These are phyloP conservation scores for Mesembrinibis cayennensis DNA, from an alignment of 2,113 vertebrate species.

Conservation along the genomic window DNA sequence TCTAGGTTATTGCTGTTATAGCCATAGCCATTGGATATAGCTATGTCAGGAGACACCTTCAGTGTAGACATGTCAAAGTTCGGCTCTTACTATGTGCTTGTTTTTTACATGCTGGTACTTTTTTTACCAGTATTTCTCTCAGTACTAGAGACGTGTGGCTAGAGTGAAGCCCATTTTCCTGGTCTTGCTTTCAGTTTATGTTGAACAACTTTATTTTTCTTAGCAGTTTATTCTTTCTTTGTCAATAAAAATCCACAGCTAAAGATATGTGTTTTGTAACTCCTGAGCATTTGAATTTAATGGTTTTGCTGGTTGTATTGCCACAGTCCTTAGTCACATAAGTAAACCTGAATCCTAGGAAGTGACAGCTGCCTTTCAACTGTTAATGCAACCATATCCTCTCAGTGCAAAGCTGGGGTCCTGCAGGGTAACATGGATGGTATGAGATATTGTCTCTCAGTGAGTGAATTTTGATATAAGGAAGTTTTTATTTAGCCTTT, in stretches of 20 bases:
- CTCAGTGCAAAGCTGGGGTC: background rate
- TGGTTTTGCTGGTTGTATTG: background rate
- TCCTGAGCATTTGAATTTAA: background rate
- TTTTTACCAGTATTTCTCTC: background rate
- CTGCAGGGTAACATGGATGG: background rate
- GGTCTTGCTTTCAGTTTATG: background rate
- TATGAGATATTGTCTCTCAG: background rate
- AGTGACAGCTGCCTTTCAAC: background rate
- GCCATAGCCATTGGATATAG: background rate
- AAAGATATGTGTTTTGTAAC: background rate
- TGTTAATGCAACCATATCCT: background rate
- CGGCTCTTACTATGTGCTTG: background rate
- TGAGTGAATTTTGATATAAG: background rate
- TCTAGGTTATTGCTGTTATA: background rate
- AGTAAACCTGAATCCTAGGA: background rate
- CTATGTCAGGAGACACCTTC: background rate
- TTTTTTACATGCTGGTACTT: background rate
- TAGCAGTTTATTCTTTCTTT: background rate
- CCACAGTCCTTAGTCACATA: background rate
- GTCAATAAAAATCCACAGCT: background rate
- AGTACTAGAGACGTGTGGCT: background rate
- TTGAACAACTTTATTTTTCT: background rate
- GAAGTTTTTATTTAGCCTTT: background rate
- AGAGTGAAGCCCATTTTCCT: background rate
- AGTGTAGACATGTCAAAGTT: background rate